A percentile compares a stretch with the other conserved stretches of the same genome.
Evolutionary conservation across 2,797 vertebrate genomes (phyloP).

Genomic region (Sebastes matsubarae): DNA sequence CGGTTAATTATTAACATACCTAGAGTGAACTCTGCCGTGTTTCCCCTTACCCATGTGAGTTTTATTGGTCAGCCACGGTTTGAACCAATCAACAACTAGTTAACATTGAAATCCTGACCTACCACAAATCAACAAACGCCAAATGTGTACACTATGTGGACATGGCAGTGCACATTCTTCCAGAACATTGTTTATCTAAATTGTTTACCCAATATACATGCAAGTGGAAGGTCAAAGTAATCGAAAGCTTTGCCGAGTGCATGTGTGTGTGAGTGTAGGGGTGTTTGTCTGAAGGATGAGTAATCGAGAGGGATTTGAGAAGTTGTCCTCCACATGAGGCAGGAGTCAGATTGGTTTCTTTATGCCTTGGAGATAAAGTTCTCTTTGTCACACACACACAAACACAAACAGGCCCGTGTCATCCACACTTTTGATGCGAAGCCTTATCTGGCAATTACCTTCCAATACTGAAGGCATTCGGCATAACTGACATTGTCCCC

Average conservation of each 20-base stretch:
- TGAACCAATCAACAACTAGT: not conserved
- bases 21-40: not conserved
- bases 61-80: not conserved
- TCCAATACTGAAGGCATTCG: conserved; percentile 39
- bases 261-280: not conserved
- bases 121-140: not conserved
- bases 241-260: not conserved
- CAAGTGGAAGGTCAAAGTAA: conserved; percentile 38
- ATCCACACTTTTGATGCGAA: conserved; percentile 31
- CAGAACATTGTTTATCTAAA: conserved; percentile 25
- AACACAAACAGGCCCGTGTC: conserved; percentile 2
- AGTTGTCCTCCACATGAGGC: conserved; percentile 13
- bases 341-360: conserved; percentile 31
- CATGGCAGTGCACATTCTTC: not conserved
- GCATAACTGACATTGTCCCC: conserved; percentile 46
- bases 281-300: not conserved
- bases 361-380: conserved; percentile 37
- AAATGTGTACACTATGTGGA: not conserved
- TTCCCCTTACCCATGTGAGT: not conserved
- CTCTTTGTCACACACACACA: conserved; percentile 17
- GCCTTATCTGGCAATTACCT: conserved; percentile 67
- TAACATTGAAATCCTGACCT: not conserved
- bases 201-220: conserved; percentile 24
- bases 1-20: too few species aligned
- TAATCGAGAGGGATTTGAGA: conserved; percentile 1